These are phyloP conservation scores for Mormoops blainvillei DNA, from an alignment of 2,113 vertebrate genomes.

Conservation along the genomic window DNA sequence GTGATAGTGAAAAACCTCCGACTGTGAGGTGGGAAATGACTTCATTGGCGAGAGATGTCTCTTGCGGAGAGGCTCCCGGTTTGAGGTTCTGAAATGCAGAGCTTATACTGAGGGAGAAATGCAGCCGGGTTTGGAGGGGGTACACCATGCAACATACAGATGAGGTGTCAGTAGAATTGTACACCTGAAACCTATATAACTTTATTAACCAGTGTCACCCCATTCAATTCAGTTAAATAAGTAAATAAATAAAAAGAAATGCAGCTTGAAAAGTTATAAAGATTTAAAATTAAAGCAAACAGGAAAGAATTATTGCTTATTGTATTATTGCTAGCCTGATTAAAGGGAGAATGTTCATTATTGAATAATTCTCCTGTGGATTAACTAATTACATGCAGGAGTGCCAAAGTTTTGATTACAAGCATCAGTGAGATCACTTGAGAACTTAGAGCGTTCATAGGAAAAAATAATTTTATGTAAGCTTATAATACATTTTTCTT, in stretches of 20 bases:
- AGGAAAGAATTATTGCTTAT: neutral
- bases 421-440: neutral
- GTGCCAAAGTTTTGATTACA: neutral
- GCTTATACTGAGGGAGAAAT: neutral
- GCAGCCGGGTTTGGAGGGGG: neutral
- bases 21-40: neutral
- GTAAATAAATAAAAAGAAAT: neutral
- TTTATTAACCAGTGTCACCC: neutral
- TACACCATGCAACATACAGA: neutral
- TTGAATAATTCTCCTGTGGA: neutral
- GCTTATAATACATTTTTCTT: neutral
- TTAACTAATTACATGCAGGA: neutral
- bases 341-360: neutral
- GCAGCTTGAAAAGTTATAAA: neutral
- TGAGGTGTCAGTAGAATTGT: no score
- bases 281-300: neutral
- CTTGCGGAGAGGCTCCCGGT: neutral
- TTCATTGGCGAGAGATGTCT: neutral
- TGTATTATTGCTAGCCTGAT: neutral
- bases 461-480: neutral
- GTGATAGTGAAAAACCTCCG: neutral
- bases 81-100: neutral
- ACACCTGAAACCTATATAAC: neutral
- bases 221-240: neutral
- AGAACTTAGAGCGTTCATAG: neutral